Percentiles rank a stretch among this genome's conserved stretches.
phyloP scores from a whole-genome alignment of 2,888 invertebrate species.

The Tiliacea citrago region DNA sequence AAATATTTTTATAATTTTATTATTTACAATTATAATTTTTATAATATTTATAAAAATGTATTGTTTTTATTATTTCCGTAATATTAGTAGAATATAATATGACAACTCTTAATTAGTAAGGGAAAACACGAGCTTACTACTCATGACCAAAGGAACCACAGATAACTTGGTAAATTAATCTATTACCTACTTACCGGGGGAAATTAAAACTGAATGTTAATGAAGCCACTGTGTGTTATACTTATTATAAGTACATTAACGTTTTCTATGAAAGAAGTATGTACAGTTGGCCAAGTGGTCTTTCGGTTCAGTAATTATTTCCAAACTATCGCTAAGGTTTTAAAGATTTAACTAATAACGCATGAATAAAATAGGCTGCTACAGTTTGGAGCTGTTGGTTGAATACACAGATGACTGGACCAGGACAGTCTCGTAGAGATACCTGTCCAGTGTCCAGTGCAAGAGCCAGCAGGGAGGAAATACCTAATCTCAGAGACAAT shows the following conservation, averaged over 20 bases:
- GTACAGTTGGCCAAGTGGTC: background rate
- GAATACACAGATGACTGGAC: background rate
- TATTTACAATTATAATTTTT: conserved; percentile 38
- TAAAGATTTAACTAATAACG: background rate
- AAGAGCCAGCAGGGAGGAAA: background rate
- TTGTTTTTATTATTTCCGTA: conserved; percentile 15
- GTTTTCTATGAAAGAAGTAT: background rate
- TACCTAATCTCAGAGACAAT: background rate
- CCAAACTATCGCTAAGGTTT: background rate
- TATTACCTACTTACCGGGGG: background rate
- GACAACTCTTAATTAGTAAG: background rate
- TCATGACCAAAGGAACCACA: background rate
- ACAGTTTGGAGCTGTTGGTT: background rate
- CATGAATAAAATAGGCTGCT: background rate
- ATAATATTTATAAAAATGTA: conserved; percentile 15
- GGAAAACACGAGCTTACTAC: background rate
- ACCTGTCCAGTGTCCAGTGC: background rate
- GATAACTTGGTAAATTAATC: background rate
- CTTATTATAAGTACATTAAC: background rate
- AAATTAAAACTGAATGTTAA: conserved; percentile 17
- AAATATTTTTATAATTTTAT: conserved; percentile 7
- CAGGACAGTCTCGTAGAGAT: background rate
- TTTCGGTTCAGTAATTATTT: conserved; percentile 1
- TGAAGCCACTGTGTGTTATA: conserved; percentile 9
- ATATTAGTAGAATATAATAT: background rate